A percentile compares a stretch with the other conserved stretches of the same genome.
These are phyloP conservation scores for Thinocorus orbignyianus DNA, from an alignment of 2,113 vertebrate genomes.

Conservation along the genomic window DNA sequence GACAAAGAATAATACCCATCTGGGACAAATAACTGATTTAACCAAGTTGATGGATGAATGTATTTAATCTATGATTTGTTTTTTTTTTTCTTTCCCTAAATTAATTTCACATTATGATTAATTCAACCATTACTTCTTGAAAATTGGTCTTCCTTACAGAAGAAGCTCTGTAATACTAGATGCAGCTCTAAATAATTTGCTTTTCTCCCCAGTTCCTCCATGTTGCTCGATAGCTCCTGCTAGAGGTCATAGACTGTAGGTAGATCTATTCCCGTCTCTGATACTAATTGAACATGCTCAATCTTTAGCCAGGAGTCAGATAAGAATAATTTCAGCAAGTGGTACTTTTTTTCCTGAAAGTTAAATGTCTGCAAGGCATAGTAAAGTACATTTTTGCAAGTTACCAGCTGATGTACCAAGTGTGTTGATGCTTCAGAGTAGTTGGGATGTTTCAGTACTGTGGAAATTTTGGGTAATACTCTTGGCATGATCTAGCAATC, in stretches of 20 bases:
- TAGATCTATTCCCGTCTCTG: background rate
- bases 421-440: background rate
- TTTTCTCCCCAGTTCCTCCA: background rate
- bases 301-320: background rate
- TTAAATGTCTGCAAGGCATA: background rate
- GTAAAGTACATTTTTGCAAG: background rate
- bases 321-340: background rate
- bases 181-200: background rate
- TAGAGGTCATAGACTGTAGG: background rate
- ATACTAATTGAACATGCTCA: background rate
- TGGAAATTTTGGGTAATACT: background rate
- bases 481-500: background rate
- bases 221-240: background rate
- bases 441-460: background rate
- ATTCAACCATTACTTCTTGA: background rate
- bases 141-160: background rate
- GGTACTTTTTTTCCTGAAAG: background rate
- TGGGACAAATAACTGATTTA: background rate
- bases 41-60: background rate
- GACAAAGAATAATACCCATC: background rate
- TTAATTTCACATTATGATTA: background rate
- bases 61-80: background rate
- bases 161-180: background rate
- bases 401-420: background rate
- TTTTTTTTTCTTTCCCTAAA: background rate